These are phyloP conservation scores for Sitodiplosis mosellana DNA, from an alignment of 1,140 invertebrate species.

Conservation along the genomic window DNA sequence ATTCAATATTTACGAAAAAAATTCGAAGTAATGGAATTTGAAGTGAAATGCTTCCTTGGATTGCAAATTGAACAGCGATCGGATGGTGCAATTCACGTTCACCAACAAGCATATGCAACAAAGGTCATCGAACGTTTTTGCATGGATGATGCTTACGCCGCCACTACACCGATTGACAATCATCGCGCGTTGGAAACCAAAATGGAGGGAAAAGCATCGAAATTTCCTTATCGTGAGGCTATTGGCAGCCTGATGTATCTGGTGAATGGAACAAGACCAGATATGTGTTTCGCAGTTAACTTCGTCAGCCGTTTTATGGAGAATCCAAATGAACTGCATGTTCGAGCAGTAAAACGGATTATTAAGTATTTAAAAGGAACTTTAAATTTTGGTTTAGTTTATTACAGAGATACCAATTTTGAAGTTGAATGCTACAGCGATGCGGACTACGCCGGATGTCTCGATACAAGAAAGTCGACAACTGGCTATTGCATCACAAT, in stretches of 20 bases:
- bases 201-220: too few species aligned
- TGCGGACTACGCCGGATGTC: constrained; percentile 18
- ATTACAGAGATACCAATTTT: neutral
- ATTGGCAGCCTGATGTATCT: constrained; percentile 25
- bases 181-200: too few species aligned
- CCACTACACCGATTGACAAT: constrained; percentile 11
- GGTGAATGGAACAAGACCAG: constrained; percentile 19
- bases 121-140: constrained; percentile 13
- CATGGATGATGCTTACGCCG: constrained; percentile 13
- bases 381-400: constrained; percentile 9
- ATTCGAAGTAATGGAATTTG: constrained; percentile 10
- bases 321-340: constrained; percentile 18
- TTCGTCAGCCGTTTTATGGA: constrained; percentile 21
- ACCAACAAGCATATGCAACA: constrained; percentile 13
- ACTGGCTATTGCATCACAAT: constrained; percentile 11
- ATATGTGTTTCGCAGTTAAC: constrained; percentile 18
- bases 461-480: constrained; percentile 16
- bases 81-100: constrained; percentile 10
- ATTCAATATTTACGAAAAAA: constrained; percentile 8
- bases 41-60: constrained; percentile 11
- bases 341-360: constrained; percentile 19
- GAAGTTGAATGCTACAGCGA: constrained; percentile 11
- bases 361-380: constrained; percentile 25
- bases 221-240: constrained; percentile 15
- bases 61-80: constrained; percentile 12